phyloP scores from a whole-genome alignment of 2,797 vertebrate genomes.

The Morelia viridis region DNA sequence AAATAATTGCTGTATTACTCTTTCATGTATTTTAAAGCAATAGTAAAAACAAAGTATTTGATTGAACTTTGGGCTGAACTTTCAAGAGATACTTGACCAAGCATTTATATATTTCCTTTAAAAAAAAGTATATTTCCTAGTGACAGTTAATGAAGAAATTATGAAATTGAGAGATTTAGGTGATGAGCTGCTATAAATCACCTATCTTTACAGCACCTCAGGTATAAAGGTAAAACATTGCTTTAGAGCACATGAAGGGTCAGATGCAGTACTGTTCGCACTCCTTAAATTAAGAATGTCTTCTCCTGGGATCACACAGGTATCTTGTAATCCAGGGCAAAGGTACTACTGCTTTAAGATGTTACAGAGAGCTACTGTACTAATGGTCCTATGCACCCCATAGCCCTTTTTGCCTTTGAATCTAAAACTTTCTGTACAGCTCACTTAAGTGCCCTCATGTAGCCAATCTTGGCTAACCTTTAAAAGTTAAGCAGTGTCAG shows the following conservation, averaged over 20 bases:
- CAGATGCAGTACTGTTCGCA: background rate
- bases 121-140: background rate
- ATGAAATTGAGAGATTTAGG: background rate
- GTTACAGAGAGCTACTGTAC: background rate
- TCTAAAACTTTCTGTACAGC: background rate
- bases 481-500: background rate
- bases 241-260: background rate
- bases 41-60: slow-evolving; percentile 11
- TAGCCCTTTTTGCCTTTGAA: background rate
- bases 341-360: background rate
- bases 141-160: slow-evolving; percentile 11
- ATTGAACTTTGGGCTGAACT: background rate
- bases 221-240: background rate
- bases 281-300: background rate
- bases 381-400: background rate
- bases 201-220: background rate
- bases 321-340: background rate
- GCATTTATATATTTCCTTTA: background rate
- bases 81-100: background rate
- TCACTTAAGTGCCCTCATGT: background rate
- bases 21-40: slow-evolving; percentile 23
- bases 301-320: background rate
- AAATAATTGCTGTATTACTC: slow-evolving; percentile 25
- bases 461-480: background rate
- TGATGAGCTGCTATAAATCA: background rate